Evolutionary conservation across 2,797 vertebrate species (phyloP).

Genomic region (Chlorospingus semifuscus): DNA sequence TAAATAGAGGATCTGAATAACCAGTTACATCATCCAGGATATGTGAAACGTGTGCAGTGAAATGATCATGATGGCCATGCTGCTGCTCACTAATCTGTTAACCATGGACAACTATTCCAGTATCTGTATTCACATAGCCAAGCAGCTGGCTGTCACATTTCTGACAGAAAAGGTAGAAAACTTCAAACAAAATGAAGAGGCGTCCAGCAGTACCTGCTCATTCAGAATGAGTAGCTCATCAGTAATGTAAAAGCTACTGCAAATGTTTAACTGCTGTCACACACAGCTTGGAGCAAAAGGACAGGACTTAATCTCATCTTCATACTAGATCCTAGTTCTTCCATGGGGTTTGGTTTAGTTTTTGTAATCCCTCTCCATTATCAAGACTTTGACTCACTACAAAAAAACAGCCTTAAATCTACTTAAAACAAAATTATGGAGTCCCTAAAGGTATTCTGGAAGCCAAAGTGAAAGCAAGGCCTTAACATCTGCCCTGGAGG

Average conservation of each 20-base stretch:
- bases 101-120: background rate
- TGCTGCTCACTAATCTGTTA: background rate
- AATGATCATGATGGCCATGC: background rate
- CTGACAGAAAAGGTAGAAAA: background rate
- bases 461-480: background rate
- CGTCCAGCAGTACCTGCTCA: background rate
- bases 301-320: background rate
- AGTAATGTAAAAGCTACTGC: background rate
- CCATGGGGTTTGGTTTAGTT: background rate
- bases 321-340: background rate
- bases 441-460: background rate
- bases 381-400: background rate
- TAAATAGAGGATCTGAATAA: background rate
- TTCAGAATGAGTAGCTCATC: background rate
- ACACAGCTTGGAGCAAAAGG: background rate
- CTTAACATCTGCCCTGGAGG: background rate
- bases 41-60: background rate
- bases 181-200: background rate
- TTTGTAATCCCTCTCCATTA: background rate
- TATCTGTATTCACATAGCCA: background rate
- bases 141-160: background rate
- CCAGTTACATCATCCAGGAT: background rate
- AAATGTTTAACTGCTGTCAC: background rate
- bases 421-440: background rate
- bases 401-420: background rate